Evolutionary conservation across 2,888 invertebrate genomes (phyloP).

Genomic region (Podabrus alpinus): DNA sequence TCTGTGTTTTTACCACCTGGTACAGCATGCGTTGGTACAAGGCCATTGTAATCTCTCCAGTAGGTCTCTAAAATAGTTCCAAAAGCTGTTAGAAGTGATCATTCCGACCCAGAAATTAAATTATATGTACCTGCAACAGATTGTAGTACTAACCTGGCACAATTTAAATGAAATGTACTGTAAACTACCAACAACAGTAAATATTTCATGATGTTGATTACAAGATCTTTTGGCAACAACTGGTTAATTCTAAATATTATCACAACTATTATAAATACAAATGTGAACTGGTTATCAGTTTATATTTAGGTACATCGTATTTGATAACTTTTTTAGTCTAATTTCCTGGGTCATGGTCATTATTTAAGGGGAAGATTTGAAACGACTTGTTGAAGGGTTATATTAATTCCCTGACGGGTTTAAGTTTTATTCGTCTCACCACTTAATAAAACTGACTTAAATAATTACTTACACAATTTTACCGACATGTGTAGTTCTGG

Average conservation of each 20-base stretch:
- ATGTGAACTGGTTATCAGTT: too few species aligned
- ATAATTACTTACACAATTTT: neutral
- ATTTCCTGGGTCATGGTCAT: neutral
- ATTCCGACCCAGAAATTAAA: neutral
- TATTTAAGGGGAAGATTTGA: too few species aligned
- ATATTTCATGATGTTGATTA: neutral
- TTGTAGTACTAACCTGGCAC: neutral
- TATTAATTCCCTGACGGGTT: neutral
- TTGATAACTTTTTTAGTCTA: too few species aligned
- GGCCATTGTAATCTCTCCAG: slow-evolving; percentile 2
- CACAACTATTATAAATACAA: too few species aligned
- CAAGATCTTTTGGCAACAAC: too few species aligned
- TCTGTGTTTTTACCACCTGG: neutral
- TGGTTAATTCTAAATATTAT: too few species aligned
- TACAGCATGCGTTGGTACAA: slow-evolving; percentile 2
- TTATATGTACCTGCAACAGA: neutral
- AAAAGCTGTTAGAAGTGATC: neutral
- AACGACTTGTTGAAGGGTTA: too few species aligned
- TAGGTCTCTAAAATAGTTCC: neutral
- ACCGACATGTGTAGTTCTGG: neutral
- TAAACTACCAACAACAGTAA: neutral
- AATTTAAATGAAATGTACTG: neutral
- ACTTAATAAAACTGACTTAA: neutral
- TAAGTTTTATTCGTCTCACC: neutral
- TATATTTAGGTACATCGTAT: too few species aligned